These are phyloP conservation scores for Rhabdornis inornatus DNA, from an alignment of 2,113 vertebrate species.

Conservation along the genomic window DNA sequence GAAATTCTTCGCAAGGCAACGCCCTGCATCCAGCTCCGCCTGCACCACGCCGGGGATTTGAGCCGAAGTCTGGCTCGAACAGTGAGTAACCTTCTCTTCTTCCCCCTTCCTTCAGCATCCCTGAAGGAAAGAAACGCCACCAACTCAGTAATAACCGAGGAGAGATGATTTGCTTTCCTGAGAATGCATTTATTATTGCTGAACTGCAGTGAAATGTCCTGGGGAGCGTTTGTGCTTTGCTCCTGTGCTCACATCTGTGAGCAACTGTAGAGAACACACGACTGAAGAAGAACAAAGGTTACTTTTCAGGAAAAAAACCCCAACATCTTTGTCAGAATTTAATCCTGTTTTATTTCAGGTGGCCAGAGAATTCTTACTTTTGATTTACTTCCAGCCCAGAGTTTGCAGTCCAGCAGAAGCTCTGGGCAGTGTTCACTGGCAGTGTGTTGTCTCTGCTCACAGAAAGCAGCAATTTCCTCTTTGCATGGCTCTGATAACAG, in stretches of 20 bases:
- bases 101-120: neutral
- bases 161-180: neutral
- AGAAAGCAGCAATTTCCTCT: too few species aligned
- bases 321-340: neutral
- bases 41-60: neutral
- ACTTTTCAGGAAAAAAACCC: neutral
- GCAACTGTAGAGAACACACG: neutral
- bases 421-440: too few species aligned
- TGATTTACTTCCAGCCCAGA: neutral
- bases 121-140: neutral
- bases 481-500: too few species aligned
- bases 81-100: neutral
- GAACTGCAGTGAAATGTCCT: neutral
- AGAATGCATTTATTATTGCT: neutral
- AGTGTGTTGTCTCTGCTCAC: too few species aligned
- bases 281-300: neutral
- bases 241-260: neutral
- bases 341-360: neutral
- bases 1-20: slow-evolving; percentile 60
- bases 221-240: neutral
- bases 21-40: slow-evolving; percentile 48
- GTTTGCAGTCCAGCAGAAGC: too few species aligned
- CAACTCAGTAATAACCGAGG: neutral
- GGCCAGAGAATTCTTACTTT: neutral
- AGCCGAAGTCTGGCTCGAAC: slow-evolving; percentile 50